Evolutionary conservation across 2,797 vertebrate species (phyloP).

Genomic region (Lycodopsis pacificus): DNA sequence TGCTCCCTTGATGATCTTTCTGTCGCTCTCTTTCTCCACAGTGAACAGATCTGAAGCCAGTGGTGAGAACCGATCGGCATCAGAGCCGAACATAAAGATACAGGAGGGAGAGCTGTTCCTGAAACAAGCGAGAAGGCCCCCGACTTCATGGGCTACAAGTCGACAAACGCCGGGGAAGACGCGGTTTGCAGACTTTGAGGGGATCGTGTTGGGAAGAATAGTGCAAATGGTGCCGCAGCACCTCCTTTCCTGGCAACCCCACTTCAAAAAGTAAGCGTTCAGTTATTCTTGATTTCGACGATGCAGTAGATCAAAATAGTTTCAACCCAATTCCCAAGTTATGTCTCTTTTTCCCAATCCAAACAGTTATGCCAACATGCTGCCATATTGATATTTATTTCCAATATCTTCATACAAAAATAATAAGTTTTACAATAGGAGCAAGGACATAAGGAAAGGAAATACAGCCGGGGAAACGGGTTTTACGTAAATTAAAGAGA

Average conservation of each 20-base stretch:
- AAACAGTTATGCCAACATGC: not conserved
- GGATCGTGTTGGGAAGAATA: conserved; percentile 20
- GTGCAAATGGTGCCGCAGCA: conserved; percentile 74
- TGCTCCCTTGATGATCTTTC: conserved; percentile 46
- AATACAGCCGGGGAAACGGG: not conserved
- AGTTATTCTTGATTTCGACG: not conserved
- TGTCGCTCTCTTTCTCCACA: conserved; percentile 58
- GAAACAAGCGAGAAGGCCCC: conserved; percentile 24
- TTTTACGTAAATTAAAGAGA: not conserved
- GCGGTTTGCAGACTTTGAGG: conserved; percentile 42
- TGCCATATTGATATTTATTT: not conserved
- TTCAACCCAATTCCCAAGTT: not conserved
- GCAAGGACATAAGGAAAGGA: not conserved
- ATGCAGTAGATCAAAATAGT: conserved; percentile 1
- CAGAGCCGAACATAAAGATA: conserved; percentile 42
- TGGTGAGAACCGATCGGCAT: conserved; percentile 48
- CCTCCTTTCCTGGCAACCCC: conserved; percentile 68
- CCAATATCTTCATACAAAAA: not conserved
- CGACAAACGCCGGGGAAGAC: conserved; percentile 33
- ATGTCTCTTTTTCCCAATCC: not conserved
- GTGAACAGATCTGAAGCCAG: conserved; percentile 55
- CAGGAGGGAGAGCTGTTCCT: conserved; percentile 29
- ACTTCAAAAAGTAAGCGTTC: conserved; percentile 73
- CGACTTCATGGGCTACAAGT: conserved; percentile 42
- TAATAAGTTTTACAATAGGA: not conserved